Evolutionary conservation across 92 coral and sea anemone genomes (phyloP).

Genomic region (Zoanthus sociatus): DNA sequence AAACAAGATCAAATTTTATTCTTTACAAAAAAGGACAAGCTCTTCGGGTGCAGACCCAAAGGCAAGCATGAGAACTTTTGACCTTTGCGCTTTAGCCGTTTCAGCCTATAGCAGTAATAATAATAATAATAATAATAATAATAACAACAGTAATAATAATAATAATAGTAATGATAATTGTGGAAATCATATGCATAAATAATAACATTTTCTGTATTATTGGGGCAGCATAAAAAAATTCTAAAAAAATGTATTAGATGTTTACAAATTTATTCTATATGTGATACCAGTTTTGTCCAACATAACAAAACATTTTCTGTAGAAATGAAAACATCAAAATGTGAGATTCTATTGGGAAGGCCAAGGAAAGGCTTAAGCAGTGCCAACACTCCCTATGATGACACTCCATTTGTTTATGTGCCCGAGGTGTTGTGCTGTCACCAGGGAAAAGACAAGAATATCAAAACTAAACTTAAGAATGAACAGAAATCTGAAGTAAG

Average conservation of each 20-base stretch:
- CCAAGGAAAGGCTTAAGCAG: slow-evolving; percentile 10
- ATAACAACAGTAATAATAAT: not conserved
- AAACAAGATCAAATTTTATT: too few species aligned
- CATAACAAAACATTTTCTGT: slow-evolving; percentile 5
- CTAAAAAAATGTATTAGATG: not conserved
- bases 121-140: too few species aligned
- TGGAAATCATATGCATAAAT: not conserved
- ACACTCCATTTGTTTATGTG: slow-evolving; percentile 45
- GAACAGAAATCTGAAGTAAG: not conserved
- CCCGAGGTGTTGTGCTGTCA: slow-evolving; percentile 51
- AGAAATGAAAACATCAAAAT: slow-evolving; percentile 42
- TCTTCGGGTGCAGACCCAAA: too few species aligned
- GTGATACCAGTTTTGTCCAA: not conserved
- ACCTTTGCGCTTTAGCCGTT: too few species aligned
- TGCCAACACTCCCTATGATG: slow-evolving; percentile 36
- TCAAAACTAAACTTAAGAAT: slow-evolving; percentile 39
- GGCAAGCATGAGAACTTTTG: too few species aligned
- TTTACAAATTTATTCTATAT: not conserved
- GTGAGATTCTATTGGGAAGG: slow-evolving; percentile 46
- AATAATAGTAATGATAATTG: not conserved
- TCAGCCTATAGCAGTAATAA: too few species aligned
- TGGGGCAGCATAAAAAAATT: slow-evolving; percentile 10
- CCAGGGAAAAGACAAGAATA: slow-evolving; percentile 45
- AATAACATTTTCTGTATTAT: slow-evolving; percentile 18
- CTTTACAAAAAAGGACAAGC: too few species aligned